phyloP scores from a whole-genome alignment of 2,797 vertebrate species.

The Agapornis canus region DNA sequence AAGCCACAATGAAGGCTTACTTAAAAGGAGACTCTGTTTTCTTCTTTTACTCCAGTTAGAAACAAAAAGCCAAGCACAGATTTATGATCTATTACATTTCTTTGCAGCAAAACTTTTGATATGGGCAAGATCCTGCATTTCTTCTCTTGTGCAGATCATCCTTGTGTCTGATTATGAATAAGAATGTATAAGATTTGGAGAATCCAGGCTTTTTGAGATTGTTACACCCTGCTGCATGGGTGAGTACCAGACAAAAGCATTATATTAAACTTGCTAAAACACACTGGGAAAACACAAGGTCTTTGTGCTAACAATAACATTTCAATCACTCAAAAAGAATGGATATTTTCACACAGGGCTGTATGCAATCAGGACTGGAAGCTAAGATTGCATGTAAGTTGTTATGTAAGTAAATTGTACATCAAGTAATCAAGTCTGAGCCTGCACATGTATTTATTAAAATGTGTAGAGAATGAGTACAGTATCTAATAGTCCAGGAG shows the following conservation, averaged over 20 bases:
- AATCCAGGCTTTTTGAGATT: neutral
- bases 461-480: neutral
- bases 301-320: neutral
- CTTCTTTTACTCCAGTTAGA: neutral
- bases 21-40: neutral
- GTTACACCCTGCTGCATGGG: neutral
- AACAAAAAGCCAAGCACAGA: neutral
- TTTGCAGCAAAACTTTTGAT: neutral
- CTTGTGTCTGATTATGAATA: neutral
- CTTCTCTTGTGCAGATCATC: neutral
- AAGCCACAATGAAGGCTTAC: neutral
- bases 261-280: neutral
- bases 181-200: accelerated
- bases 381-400: neutral
- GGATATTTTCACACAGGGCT: neutral
- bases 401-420: neutral
- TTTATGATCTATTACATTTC: neutral
- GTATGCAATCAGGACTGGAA: neutral
- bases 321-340: neutral
- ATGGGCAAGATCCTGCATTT: neutral
- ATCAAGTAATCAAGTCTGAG: neutral
- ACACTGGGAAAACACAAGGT: neutral
- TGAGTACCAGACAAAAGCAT: neutral
- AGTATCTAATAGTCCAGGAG: neutral
- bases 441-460: neutral